Evolutionary conservation across 2,797 vertebrate species (phyloP).

Genomic region (Tapirus indicus): DNA sequence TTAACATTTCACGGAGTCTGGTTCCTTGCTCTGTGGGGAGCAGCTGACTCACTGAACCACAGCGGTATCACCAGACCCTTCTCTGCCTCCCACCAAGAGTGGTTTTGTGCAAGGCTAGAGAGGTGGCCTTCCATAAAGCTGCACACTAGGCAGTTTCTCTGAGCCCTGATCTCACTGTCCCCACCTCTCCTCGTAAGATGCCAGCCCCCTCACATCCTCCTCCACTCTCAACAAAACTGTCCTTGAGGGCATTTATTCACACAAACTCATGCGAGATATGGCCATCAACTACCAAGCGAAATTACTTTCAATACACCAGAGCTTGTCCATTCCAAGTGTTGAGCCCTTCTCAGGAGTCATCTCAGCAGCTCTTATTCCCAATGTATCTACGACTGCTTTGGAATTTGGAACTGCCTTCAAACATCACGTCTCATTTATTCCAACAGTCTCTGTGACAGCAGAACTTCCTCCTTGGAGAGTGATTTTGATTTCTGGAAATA

Average conservation of each 20-base stretch:
- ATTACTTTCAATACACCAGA: rapidly evolving
- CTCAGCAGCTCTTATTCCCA: background rate
- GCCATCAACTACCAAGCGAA: no score
- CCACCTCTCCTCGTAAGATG: background rate
- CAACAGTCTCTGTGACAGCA: background rate
- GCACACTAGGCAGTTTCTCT: background rate
- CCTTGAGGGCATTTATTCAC: background rate
- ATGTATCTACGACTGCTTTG: rapidly evolving
- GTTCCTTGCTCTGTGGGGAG: background rate
- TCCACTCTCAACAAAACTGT: background rate
- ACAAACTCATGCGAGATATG: no score
- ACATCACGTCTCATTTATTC: background rate
- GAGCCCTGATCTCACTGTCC: rapidly evolving
- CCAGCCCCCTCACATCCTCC: background rate
- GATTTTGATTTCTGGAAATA: background rate
- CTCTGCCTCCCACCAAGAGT: background rate
- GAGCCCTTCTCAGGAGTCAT: background rate
- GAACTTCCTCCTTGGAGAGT: background rate
- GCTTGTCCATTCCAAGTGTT: rapidly evolving
- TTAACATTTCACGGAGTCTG: conserved; percentile 76
- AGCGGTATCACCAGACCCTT: background rate
- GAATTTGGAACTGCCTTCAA: background rate
- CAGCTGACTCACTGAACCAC: conserved; percentile 64
- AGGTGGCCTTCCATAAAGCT: background rate
- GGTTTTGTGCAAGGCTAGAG: background rate